Base-by-base conservation (phyloP, 2,888 invertebrate species). In the Brachyptera putata region DNA sequence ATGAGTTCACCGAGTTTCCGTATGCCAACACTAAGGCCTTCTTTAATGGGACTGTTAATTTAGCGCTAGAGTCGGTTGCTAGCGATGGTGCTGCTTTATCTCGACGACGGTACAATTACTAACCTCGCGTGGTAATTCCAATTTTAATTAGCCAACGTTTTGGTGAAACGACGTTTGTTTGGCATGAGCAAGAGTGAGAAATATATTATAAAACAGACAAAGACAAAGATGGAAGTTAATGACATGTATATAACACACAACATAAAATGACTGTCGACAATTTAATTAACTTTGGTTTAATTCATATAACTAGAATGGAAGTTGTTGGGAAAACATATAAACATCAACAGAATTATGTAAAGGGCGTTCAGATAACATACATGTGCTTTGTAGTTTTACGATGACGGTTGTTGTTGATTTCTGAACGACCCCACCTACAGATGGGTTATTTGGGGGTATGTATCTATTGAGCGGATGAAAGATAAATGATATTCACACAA, bases 31-130 rank as follows among this genome's bases (percentile, higher is more conserved):
- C 58, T 41, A 48, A 5, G 58, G 61, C 60, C 61, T 57, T 63
- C 63, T 63, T 63, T 63, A 63, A 63, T 63, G 48, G 63, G 61
- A 57, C 61, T 63, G 63, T 61, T 63, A 63, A 63, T 63, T 61
- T 61, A 58, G 53, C 49, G 63, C 43, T 16, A 16, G 43, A 43
- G 43, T 43, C 5, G 43, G 9, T 18, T 11, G 39, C 39, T 14
- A 37, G 13, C 39, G n/a, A n/a, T n/a, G n/a, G n/a, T 11, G 30
- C 30, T 30, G 30, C 30, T 30, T 30, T 30, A 5, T 30, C 7
- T 30, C 30, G 11, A 30, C 30, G n/a, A n/a, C n/a, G n/a, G n/a
- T n/a, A n/a, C n/a, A n/a, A n/a, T n/a, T n/a, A n/a, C 30, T 30
- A 30, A 30, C 61, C 55, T 60, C 61, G n/a, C n/a, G 63, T 64